Conservation (phyloP, 2,797 vertebrate genomes). For the Crocidura indochinensis region DNA sequence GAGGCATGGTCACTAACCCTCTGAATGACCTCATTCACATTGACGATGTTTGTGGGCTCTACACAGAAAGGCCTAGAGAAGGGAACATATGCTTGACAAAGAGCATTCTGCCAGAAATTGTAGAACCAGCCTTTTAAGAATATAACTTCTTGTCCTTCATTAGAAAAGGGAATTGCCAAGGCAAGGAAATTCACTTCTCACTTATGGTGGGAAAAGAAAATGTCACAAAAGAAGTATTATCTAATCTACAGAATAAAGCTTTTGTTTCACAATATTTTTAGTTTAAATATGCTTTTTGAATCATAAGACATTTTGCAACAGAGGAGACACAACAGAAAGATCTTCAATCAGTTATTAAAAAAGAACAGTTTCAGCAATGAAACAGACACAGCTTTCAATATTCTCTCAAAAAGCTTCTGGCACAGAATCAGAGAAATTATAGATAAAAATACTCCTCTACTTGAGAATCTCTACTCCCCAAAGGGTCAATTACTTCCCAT, state of each 20-base stretch:
- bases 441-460: constrained; percentile 49
- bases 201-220: constrained; percentile 78
- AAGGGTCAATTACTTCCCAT: constrained; percentile 38
- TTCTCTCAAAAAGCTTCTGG: constrained; percentile 63
- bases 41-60: constrained; percentile 95
- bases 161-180: constrained; percentile 62
- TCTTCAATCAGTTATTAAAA: constrained; percentile 45
- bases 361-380: constrained; percentile 56
- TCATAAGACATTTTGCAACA: constrained; percentile 35
- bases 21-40: constrained; percentile 88
- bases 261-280: constrained; percentile 55
- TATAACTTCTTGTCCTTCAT: constrained; percentile 75
- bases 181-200: constrained; percentile 73
- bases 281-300: constrained; percentile 63
- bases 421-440: constrained; percentile 61
- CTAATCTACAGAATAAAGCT: constrained; percentile 46
- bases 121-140: constrained; percentile 77
- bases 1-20: constrained; percentile 95
- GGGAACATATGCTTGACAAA: constrained; percentile 71
- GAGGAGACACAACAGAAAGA: constrained; percentile 39
- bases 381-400: constrained; percentile 47
- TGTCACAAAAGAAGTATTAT: constrained; percentile 75
- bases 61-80: constrained; percentile 95
- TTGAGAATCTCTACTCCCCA: constrained; percentile 27
- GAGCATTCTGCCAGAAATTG: constrained; percentile 70